Base-by-base conservation (phyloP, 2,797 vertebrate genomes). In the Poeciliopsis infans region DNA sequence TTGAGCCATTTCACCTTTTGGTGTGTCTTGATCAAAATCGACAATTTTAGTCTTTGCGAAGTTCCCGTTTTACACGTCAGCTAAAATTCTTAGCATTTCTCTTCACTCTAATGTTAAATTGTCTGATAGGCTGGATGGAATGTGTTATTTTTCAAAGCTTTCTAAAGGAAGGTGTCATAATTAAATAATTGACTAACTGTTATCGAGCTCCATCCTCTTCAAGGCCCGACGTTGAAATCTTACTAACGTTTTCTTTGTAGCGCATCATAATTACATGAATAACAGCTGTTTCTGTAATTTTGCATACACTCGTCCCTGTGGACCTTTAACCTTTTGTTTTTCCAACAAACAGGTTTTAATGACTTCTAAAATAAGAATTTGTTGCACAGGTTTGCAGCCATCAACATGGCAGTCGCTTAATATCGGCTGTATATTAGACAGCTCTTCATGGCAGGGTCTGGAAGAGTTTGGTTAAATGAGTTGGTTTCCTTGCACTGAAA, bases 11-110 rank as follows among this genome's bases (percentile, higher is more conserved):
- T 69, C 39, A 12, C 72, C 66, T 82, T 89, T 83, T 86, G 82
- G 84, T 86, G 79, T 71, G 51, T 83, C 80, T 68, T 66, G 3
- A 64, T 92, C 83, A 85, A 85, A 86, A 86, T 83, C 59, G 68
- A 80, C 92, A 87, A 71, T 78, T 87, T 93, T 85, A 75, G 81
- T 85, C 73, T 64, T 39, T 39, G 23, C 74, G 83, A 82, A 87
- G 70, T 74, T 81, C 68, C 49, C 79, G 33, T 71, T 73, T 74
- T 59, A 71, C 78, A 80, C 86, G 68, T 84, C 83, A 82, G 89
- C 85, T 81, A 78, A 78, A 74, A 85, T 73, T 79, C 84, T 88
- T 90, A 91, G 82, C 86, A 72, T 69, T 55, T 57, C 20, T 28
- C 43, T 46, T 79, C 66, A 59, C 49, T 64, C 70, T 33, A 73